phyloP scores from a whole-genome alignment of 2,888 invertebrate genomes.

The Monochamus alternatus region DNA sequence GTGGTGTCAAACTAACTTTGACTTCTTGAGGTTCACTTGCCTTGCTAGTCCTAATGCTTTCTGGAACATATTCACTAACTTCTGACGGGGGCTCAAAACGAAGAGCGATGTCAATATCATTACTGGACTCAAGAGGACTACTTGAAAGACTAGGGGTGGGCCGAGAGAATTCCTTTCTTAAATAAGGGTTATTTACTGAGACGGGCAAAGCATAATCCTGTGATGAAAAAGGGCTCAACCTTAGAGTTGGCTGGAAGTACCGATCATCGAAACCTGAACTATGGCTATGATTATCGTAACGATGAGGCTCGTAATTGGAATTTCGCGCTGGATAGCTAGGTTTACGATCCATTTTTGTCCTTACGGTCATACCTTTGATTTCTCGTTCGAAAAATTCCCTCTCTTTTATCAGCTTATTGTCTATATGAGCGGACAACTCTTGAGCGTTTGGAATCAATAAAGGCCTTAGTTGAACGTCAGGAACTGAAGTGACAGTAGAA shows the following conservation, averaged over 20 bases:
- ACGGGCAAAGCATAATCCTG: not conserved
- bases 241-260: not conserved
- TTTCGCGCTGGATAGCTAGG: not conserved
- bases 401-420: constrained; percentile 29
- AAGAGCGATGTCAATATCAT: not conserved
- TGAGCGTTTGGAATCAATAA: not conserved
- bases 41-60: constrained; percentile 3
- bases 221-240: not conserved
- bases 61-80: constrained; percentile 24
- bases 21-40: not conserved
- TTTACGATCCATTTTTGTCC: not conserved
- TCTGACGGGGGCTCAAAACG: constrained; percentile 7
- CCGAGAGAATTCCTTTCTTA: not conserved
- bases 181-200: not conserved
- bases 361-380: not conserved
- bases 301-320: not conserved
- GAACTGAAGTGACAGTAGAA: not conserved
- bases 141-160: not conserved
- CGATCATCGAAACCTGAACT: constrained; percentile 4
- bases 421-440: constrained; percentile 22
- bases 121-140: not conserved
- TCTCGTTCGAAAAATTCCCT: constrained; percentile 37
- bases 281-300: not conserved
- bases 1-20: constrained; percentile 34
- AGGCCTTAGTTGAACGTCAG: not conserved